phyloP scores from a whole-genome alignment of 2,888 invertebrate species.

The Noctua comes region DNA sequence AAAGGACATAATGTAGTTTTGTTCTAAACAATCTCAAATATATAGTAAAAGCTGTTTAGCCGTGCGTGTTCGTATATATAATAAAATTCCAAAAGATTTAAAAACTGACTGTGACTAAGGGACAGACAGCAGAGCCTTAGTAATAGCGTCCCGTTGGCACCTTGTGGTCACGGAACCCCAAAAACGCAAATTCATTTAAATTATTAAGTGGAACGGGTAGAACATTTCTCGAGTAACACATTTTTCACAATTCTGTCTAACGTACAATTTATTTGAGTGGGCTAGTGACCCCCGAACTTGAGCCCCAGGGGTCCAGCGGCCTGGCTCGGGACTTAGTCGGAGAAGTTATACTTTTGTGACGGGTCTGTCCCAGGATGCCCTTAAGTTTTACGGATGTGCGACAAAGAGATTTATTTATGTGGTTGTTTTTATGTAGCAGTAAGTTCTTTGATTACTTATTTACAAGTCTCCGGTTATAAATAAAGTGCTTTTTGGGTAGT shows the following conservation, averaged over 20 bases:
- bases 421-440: neutral
- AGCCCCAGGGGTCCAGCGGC: neutral
- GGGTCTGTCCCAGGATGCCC: slow-evolving; percentile 18
- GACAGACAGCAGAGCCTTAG: neutral
- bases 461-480: neutral
- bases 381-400: neutral
- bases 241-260: slow-evolving; percentile 45
- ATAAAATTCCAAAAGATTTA: too few species aligned
- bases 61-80: too few species aligned
- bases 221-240: slow-evolving; percentile 1
- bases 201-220: slow-evolving; percentile 25
- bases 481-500: neutral
- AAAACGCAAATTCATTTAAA: slow-evolving; percentile 34
- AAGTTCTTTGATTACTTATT: neutral
- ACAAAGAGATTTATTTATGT: slow-evolving; percentile 23
- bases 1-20: too few species aligned
- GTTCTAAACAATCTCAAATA: too few species aligned
- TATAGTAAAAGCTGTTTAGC: too few species aligned
- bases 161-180: neutral
- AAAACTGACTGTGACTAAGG: too few species aligned
- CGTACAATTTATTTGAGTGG: slow-evolving; percentile 49
- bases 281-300: slow-evolving; percentile 4
- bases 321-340: slow-evolving; percentile 13
- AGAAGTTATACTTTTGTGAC: slow-evolving; percentile 16
- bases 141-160: neutral